Base-by-base conservation (phyloP, 2,888 invertebrate genomes). In the Hyppa rectilinea region DNA sequence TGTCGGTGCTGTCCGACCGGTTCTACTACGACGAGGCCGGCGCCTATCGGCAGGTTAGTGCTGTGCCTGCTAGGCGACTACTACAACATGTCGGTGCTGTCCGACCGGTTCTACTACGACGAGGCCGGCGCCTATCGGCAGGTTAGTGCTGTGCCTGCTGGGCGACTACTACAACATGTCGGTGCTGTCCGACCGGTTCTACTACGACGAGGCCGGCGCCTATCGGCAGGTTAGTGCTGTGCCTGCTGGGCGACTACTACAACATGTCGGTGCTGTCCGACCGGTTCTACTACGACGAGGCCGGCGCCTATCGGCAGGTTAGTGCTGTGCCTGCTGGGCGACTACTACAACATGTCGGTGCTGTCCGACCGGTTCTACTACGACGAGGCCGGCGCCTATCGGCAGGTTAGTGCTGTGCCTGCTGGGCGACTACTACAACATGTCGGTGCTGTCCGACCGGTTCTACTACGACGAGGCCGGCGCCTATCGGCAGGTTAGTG, bases 241-340 rank as follows among this genome's bases (percentile, higher is more conserved):
- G 17, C 10, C 7, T 20, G n/a, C n/a, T n/a, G n/a, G n/a, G n/a
- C n/a, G n/a, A n/a, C n/a, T n/a, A n/a, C n/a, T n/a, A n/a, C n/a
- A n/a, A n/a, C n/a, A n/a, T n/a, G 0, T 90, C 96, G 2, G 98
- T 97, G 6, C 96, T 98, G 2, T 88, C 88, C 9, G 96, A 97
- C 1, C 92, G 94, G 0, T 97, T 97, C 88, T 88, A 90, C 17
- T 98, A 97, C 87, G 98, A 98, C 60, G 94, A 96, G 45, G 96
- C 94, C 40, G 97, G 97, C 26, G 90, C 96, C 47, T 98, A 98
- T 87, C 96, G 96, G 82, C 98, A 98, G 96, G 97, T 98, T 87
- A 38, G 45, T 66, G 26, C 12, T 7, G 0, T 1, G 17, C 10
- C 7, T 20, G n/a, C n/a, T n/a, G n/a, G n/a, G n/a, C n/a, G n/a